These are phyloP conservation scores for Rotaria socialis DNA, from an alignment of 2,888 invertebrate species.

Conservation along the genomic window DNA sequence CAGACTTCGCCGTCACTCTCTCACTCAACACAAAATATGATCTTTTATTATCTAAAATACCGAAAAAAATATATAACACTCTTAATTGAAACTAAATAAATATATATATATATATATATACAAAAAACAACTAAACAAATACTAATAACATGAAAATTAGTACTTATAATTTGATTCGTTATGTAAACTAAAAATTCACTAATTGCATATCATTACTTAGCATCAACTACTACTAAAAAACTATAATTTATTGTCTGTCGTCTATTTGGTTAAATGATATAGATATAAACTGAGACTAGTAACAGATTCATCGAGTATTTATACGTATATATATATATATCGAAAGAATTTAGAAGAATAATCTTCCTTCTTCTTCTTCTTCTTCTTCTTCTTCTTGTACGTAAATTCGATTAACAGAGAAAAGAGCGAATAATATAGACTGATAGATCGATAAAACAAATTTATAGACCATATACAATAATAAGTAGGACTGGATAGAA, in stretches of 20 bases:
- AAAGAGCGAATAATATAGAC: background rate
- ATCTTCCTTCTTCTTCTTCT: background rate
- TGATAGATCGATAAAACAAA: background rate
- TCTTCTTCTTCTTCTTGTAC: background rate
- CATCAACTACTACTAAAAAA: too few relatives aligned
- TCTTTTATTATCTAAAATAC: background rate
- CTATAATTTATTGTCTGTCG: too few relatives aligned
- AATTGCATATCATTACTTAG: background rate
- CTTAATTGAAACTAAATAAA: too few relatives aligned
- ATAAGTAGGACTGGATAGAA: background rate
- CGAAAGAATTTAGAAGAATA: background rate
- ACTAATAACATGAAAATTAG: too few relatives aligned
- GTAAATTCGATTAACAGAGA: background rate
- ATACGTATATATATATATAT: background rate
- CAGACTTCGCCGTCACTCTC: slow-evolving; percentile 23
- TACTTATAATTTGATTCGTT: background rate
- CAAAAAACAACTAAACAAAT: too few relatives aligned
- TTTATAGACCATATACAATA: background rate
- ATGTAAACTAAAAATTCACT: background rate
- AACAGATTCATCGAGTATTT: slow-evolving; percentile 1
- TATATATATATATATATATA: too few relatives aligned
- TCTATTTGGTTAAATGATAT: background rate
- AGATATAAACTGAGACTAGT: background rate
- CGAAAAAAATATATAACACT: background rate
- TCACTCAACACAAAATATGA: background rate